Percentiles rank a stretch among this genome's conserved stretches.
Evolutionary conservation across 2,888 invertebrate species (phyloP).

Genomic region (Zonitis immaculata): DNA sequence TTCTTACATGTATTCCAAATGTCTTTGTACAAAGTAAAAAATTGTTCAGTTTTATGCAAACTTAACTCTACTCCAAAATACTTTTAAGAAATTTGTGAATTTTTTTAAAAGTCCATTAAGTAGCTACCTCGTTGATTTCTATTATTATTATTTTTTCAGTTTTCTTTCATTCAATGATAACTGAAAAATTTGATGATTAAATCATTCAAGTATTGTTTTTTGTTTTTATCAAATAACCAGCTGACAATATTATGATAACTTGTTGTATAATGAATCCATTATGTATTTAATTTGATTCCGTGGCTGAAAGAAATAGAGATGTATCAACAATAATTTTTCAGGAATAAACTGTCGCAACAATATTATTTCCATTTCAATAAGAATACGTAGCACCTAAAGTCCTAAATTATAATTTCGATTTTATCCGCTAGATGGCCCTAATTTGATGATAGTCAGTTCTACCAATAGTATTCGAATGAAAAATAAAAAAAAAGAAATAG

Average conservation of each 20-base stretch:
- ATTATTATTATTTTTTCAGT: slow-evolving; percentile 7
- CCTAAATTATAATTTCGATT: too few species aligned
- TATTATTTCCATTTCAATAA: too few species aligned
- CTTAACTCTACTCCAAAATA: too few species aligned
- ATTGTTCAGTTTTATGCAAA: too few species aligned
- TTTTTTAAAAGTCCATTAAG: slow-evolving; percentile 21
- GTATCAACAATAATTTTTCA: background rate
- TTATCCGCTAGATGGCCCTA: background rate
- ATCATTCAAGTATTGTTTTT: slow-evolving; percentile 19
- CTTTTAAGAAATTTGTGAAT: too few species aligned
- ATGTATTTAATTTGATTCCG: background rate
- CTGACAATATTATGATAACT: background rate
- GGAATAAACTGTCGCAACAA: too few species aligned
- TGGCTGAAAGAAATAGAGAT: background rate
- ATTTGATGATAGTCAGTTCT: background rate
- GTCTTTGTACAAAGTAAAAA: too few species aligned
- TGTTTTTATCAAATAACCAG: slow-evolving; percentile 10
- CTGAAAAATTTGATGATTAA: slow-evolving; percentile 3
- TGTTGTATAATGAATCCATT: too few species aligned
- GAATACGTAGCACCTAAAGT: too few species aligned
- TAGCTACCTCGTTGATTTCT: slow-evolving; percentile 24
- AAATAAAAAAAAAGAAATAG: background rate
- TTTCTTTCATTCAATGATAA: slow-evolving; percentile 4
- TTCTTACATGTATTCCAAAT: too few species aligned
- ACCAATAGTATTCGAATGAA: background rate